A percentile compares a stretch with the other conserved stretches of the same genome.
phyloP scores from a whole-genome alignment of 2,888 invertebrate species.

The Pegoplata infirma region DNA sequence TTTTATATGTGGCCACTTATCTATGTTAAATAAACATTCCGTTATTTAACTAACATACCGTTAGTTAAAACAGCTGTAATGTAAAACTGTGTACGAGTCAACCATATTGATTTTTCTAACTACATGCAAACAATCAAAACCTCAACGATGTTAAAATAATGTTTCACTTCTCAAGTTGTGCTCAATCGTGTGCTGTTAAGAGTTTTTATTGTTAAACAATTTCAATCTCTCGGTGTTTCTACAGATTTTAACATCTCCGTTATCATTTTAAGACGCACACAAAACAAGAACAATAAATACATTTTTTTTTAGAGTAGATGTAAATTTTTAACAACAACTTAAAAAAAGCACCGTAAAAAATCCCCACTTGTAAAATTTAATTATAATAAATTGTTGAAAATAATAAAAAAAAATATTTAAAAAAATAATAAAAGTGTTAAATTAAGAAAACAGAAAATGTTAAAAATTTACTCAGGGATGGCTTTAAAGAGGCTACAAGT shows the following conservation, averaged over 20 bases:
- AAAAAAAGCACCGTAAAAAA: constrained; percentile 19
- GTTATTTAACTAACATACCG: too few species aligned
- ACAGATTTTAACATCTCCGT: constrained; percentile 34
- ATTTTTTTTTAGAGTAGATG: constrained; percentile 41
- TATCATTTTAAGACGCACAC: constrained; percentile 52
- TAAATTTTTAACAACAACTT: constrained; percentile 32
- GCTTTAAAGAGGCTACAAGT: constrained; percentile 57
- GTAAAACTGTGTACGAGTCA: neutral
- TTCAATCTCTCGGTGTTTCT: constrained; percentile 37
- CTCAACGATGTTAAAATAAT: constrained; percentile 42
- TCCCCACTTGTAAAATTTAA: too few species aligned
- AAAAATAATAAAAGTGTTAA: constrained; percentile 35
- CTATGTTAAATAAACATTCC: neutral
- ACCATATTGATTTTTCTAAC: constrained; percentile 17
- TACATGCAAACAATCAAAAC: too few species aligned
- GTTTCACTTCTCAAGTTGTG: constrained; percentile 10
- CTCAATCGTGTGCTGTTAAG: neutral
- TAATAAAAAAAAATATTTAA: neutral
- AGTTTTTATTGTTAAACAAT: too few species aligned
- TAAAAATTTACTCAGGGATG: constrained; percentile 56
- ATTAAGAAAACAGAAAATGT: constrained; percentile 28
- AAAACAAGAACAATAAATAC: constrained; percentile 53
- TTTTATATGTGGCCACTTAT: neutral
- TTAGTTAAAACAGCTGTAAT: constrained; percentile 30
- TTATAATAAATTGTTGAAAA: constrained; percentile 1